These are phyloP conservation scores for Cyclina sinensis DNA, from an alignment of 1,140 invertebrate species.

Conservation along the genomic window DNA sequence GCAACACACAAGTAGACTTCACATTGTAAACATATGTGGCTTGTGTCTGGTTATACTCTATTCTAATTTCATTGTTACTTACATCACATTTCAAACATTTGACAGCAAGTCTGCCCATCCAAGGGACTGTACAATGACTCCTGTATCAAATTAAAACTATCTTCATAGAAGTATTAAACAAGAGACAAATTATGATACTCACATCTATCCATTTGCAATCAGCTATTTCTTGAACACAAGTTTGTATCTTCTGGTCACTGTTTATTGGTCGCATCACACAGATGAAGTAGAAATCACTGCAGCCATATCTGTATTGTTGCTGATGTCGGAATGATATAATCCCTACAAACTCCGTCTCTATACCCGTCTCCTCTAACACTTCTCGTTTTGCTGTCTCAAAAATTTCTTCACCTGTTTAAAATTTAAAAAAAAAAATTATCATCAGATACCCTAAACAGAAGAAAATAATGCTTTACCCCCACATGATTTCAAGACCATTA, in stretches of 20 bases:
- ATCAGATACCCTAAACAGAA: no score
- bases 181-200: no score
- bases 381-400: constrained; percentile 93
- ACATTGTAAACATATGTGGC: no score
- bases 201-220: constrained; percentile 92
- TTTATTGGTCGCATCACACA: constrained; percentile 91
- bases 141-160: no score
- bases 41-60: no score
- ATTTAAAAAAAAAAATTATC: no score
- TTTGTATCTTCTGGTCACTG: constrained; percentile 88
- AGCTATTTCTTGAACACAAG: constrained; percentile 92
- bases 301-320: constrained; percentile 90
- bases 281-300: constrained; percentile 95
- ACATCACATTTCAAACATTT: neutral
- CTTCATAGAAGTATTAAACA: no score
- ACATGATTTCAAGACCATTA: no score
- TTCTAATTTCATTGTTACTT: no score
- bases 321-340: constrained; percentile 92
- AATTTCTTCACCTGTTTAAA: constrained; percentile 94
- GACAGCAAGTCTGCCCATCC: neutral
- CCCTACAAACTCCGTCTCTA: constrained; percentile 92
- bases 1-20: no score
- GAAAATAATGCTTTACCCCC: no score
- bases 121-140: no score
- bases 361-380: constrained; percentile 96